Conservation (phyloP, 2,888 invertebrate genomes). For the Lucinisca nassula region DNA sequence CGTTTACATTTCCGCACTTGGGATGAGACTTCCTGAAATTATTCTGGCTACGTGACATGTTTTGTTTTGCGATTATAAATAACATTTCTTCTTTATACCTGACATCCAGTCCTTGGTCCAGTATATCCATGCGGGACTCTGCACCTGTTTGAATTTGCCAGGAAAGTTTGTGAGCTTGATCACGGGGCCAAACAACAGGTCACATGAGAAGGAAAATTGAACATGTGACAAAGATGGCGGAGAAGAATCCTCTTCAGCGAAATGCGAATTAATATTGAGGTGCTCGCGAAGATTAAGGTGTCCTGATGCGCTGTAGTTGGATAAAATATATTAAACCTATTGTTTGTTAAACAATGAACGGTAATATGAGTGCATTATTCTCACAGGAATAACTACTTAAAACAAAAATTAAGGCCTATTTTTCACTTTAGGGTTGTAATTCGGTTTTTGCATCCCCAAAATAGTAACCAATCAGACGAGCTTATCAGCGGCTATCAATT, state of each 20-base stretch:
- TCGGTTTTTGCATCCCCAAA: no score
- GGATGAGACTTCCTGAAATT: neutral
- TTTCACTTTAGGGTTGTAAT: no score
- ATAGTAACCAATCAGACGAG: no score
- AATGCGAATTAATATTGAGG: slow-evolving; percentile 3
- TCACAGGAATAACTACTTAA: no score
- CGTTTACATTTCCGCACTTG: no score
- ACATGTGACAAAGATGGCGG: slow-evolving; percentile 88
- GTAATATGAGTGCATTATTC: no score
- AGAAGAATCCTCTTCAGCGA: slow-evolving; percentile 37
- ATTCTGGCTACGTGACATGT: neutral
- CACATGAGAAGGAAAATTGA: slow-evolving; percentile 88
- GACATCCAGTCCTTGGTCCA: slow-evolving; percentile 87
- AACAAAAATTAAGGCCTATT: no score
- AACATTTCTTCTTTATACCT: slow-evolving; percentile 80
- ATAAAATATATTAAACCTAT: no score
- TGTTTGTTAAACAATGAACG: no score
- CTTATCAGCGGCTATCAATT: no score
- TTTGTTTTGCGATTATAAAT: neutral
- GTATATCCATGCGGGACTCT: slow-evolving; percentile 87
- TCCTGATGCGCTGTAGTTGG: no score
- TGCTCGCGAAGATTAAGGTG: no score
- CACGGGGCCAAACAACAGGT: slow-evolving; percentile 89
- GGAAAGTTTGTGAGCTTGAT: slow-evolving; percentile 87
- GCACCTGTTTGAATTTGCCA: slow-evolving; percentile 88